These are phyloP conservation scores for Nasonia oneida DNA, from an alignment of 2,888 invertebrate genomes.

Conservation along the genomic window DNA sequence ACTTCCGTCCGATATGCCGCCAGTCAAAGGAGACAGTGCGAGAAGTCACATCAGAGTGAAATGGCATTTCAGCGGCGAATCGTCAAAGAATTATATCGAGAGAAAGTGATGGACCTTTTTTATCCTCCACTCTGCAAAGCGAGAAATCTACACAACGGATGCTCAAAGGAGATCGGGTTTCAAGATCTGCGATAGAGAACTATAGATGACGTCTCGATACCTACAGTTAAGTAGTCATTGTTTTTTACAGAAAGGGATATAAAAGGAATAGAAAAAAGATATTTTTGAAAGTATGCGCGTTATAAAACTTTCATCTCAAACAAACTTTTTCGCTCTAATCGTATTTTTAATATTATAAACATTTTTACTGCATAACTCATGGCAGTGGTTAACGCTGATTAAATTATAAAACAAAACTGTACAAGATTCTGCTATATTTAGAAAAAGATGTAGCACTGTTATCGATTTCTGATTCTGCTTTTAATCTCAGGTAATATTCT, in stretches of 20 bases:
- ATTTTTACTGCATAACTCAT: too few species aligned
- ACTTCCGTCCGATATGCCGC: background rate
- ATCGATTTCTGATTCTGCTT: background rate
- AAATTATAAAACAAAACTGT: too few species aligned
- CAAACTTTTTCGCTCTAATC: too few species aligned
- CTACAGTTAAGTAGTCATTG: background rate
- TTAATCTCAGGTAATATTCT: background rate
- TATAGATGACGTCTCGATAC: slow-evolving; percentile 29
- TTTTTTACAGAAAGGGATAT: background rate
- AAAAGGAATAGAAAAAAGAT: background rate
- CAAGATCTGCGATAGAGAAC: background rate
- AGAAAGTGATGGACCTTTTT: background rate
- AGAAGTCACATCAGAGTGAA: slow-evolving; percentile 1
- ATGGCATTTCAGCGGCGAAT: background rate
- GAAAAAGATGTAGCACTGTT: background rate
- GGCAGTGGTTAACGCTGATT: too few species aligned
- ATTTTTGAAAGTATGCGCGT: background rate
- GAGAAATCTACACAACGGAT: background rate
- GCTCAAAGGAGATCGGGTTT: slow-evolving; percentile 8
- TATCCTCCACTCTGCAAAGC: background rate
- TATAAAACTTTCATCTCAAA: too few species aligned
- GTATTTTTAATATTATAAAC: too few species aligned
- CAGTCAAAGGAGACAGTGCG: background rate
- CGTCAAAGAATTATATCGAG: background rate
- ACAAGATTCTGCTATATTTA: background rate